Percentiles rank a stretch among this genome's conserved stretches.
Conservation (phyloP, 37 sponge, comb jelly and placozoan species). For the Amphimedon queenslandica region DNA sequence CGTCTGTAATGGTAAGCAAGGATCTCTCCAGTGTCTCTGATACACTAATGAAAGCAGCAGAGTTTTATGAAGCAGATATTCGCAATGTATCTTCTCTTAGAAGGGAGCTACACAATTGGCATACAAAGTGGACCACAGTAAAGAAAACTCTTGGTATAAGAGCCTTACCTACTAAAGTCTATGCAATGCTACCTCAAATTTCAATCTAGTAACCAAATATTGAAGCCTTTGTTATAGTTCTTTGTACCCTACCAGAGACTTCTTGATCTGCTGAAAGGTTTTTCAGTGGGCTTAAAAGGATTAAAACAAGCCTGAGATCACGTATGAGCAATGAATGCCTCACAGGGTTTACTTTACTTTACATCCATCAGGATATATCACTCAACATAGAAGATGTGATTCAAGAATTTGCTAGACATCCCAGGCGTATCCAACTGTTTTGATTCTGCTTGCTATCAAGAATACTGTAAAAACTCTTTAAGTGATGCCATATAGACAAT, state of each 20-base stretch:
- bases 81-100: background rate
- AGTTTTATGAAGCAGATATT: slow-evolving; percentile 18
- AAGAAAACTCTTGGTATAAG: slow-evolving; percentile 4
- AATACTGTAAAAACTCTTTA: too few relatives aligned
- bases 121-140: slow-evolving; percentile 15
- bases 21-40: background rate
- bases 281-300: background rate
- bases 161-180: slow-evolving; percentile 8
- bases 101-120: slow-evolving; percentile 18
- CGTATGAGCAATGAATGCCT: slow-evolving; percentile 23
- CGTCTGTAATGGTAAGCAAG: slow-evolving; percentile 2
- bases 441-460: too few relatives aligned
- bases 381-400: slow-evolving; percentile 23
- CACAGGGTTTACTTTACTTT: slow-evolving; percentile 8
- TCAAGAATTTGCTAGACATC: slow-evolving; percentile 29
- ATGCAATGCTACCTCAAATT: slow-evolving; percentile 8
- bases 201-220: slow-evolving; percentile 11
- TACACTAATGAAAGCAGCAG: background rate
- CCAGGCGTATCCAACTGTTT: slow-evolving; percentile 11
- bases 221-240: slow-evolving; percentile 2
- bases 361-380: slow-evolving; percentile 12
- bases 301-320: slow-evolving; percentile 1
- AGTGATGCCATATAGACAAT: too few relatives aligned
- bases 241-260: slow-evolving; percentile 26
- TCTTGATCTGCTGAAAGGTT: background rate